Evolutionary conservation across 2,888 invertebrate genomes (phyloP).

Genomic region (Leptinotarsa juncta): DNA sequence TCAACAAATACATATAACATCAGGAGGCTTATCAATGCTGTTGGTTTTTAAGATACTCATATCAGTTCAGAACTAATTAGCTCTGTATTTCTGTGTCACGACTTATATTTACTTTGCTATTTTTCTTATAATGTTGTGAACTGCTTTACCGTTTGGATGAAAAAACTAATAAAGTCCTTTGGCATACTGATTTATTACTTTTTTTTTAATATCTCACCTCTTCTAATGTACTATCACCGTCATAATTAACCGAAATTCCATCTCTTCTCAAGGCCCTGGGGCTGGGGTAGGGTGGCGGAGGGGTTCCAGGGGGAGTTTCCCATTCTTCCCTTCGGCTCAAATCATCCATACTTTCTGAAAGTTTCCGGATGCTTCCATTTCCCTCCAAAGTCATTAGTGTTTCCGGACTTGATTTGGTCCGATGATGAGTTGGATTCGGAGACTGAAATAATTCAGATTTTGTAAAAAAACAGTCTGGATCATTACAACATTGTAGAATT

Average conservation of each 20-base stretch:
- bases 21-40: no score
- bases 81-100: background rate
- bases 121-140: background rate
- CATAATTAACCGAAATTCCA: slow-evolving; percentile 48
- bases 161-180: background rate
- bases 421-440: slow-evolving; percentile 69
- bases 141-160: background rate
- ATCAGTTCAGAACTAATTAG: background rate
- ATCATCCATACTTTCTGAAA: slow-evolving; percentile 73
- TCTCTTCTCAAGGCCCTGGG: slow-evolving; percentile 58
- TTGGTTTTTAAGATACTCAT: no score
- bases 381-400: slow-evolving; percentile 65
- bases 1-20: background rate
- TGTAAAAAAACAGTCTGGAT: background rate
- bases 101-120: background rate
- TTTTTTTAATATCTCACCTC: slow-evolving; percentile 39
- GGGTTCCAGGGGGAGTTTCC: slow-evolving; percentile 76
- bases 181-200: background rate
- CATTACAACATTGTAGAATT: no score
- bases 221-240: slow-evolving; percentile 46
- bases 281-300: slow-evolving; percentile 84
- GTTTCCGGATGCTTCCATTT: slow-evolving; percentile 67
- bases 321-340: slow-evolving; percentile 66
- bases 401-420: slow-evolving; percentile 76
- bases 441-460: slow-evolving; percentile 55